Conservation (phyloP, 2,113 vertebrate genomes). For the Rhinolophus ferrumequinum region DNA sequence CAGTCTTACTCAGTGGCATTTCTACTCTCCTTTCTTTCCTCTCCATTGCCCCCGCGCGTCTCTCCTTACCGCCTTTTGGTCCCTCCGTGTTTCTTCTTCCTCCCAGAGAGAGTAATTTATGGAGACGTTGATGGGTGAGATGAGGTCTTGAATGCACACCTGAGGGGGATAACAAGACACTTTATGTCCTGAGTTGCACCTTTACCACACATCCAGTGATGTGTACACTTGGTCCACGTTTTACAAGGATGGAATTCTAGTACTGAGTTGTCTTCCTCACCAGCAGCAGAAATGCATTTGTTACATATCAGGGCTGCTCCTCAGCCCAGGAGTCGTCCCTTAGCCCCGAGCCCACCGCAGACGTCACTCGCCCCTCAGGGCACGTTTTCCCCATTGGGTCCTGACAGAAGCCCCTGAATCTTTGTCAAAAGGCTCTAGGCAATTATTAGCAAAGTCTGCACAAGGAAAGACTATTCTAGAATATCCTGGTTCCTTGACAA, state of each 20-base stretch:
- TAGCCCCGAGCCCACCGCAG: not conserved
- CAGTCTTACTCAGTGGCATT: not conserved
- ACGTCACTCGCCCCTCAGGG: not conserved
- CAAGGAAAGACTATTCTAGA: slow-evolving; percentile 45
- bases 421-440: not conserved
- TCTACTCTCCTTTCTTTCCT: not conserved
- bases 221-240: not conserved
- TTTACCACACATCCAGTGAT: too few relatives aligned
- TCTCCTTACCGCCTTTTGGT: slow-evolving; percentile 34
- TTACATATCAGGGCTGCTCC: not conserved
- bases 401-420: not conserved
- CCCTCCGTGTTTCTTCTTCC: not conserved
- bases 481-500: not conserved
- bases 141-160: slow-evolving; percentile 86
- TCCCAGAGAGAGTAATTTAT: slow-evolving; percentile 85
- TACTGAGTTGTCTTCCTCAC: not conserved
- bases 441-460: not conserved
- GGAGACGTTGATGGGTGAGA: slow-evolving; percentile 84
- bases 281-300: not conserved
- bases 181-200: not conserved
- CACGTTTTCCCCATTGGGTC: not conserved
- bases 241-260: not conserved
- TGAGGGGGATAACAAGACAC: slow-evolving; percentile 63
- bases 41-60: too few relatives aligned
- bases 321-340: not conserved